Evolutionary conservation across 2,888 invertebrate species (phyloP), one percentile per base, ranked within the genome.

Genomic region (Phorcus lineatus): DNA sequence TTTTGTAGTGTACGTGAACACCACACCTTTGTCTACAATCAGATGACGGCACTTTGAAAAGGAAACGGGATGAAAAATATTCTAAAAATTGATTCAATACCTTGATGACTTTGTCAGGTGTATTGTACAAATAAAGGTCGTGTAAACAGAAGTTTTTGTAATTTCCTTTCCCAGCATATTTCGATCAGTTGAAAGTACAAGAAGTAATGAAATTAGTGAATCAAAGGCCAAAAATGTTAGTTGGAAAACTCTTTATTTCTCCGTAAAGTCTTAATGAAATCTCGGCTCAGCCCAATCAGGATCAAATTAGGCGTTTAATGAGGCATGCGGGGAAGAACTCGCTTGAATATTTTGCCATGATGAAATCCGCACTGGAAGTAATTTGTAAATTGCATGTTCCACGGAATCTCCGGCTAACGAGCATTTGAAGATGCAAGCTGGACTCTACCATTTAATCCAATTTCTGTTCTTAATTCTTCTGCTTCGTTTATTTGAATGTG

Each of bases 161-260:
- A 40, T 17, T 36, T 17, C 16, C 24, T 16, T 31, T 7, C 40
- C 28, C 19, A 70, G n/a, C 70, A 70, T 70, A 70, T 70, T 70
- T 16, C 31, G 40, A 36, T 70, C 70, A 40, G 31, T 17, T 70
- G 40, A 70, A 70, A 70, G 70, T 70, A 19, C 70, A 70, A 70
- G 40, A 16, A 40, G 17, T 70, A 70, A 70, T 70, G n/a, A 70
- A 70, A 40, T 70, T 70, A 70, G 16, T 70, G 70, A 70, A 70
- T 70, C 31, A 40, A 70, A 70, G 70, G 40, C 36, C 36, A 36
- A 70, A n/a, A 36, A 70, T 70, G 70, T 70, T 70, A 70, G 70
- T 70, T 31, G 40, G 40, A 70, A 70, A 70, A 70, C 70, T 70
- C 70, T 70, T 70, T 70, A 70, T 70, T 70, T 70, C 40, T 70